These are phyloP conservation scores for Pangasianodon hypophthalmus DNA, from an alignment of 2,113 vertebrate species.

Conservation along the genomic window DNA sequence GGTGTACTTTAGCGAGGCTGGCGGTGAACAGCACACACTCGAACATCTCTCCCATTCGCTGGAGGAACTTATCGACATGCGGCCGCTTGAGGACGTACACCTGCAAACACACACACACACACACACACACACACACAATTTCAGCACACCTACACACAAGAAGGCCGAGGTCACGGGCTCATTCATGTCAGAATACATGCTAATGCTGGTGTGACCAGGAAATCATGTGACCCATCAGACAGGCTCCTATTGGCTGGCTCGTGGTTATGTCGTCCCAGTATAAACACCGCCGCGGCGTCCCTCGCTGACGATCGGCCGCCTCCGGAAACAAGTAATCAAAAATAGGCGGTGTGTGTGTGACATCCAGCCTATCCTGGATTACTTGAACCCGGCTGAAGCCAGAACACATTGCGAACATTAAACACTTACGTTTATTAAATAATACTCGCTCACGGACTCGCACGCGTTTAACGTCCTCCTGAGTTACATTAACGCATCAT, in stretches of 20 bases:
- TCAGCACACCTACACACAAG: background rate
- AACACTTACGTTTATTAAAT: background rate
- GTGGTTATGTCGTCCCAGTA: background rate
- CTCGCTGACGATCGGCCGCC: conserved; percentile 39
- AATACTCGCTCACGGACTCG: background rate
- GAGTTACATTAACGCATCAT: too few relatives aligned
- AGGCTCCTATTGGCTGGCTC: background rate
- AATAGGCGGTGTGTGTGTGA: conserved; percentile 78
- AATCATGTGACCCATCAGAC: background rate
- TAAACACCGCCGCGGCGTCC: background rate
- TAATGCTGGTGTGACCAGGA: background rate
- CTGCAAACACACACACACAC: conserved; percentile 62
- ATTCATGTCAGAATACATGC: background rate
- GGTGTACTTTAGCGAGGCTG: conserved; percentile 85
- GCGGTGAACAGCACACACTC: conserved; percentile 91
- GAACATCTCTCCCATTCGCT: conserved; percentile 87
- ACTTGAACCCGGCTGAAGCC: conserved; percentile 83
- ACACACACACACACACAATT: conserved; percentile 14
- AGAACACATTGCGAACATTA: background rate
- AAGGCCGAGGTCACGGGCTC: background rate
- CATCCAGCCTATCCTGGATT: conserved; percentile 91
- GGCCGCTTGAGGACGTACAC: conserved; percentile 91
- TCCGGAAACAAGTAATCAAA: conserved; percentile 87
- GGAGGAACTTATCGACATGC: conserved; percentile 87
- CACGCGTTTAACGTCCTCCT: too few relatives aligned